phyloP scores from a whole-genome alignment of 2,888 invertebrate species.

The Drosophila colorata region DNA sequence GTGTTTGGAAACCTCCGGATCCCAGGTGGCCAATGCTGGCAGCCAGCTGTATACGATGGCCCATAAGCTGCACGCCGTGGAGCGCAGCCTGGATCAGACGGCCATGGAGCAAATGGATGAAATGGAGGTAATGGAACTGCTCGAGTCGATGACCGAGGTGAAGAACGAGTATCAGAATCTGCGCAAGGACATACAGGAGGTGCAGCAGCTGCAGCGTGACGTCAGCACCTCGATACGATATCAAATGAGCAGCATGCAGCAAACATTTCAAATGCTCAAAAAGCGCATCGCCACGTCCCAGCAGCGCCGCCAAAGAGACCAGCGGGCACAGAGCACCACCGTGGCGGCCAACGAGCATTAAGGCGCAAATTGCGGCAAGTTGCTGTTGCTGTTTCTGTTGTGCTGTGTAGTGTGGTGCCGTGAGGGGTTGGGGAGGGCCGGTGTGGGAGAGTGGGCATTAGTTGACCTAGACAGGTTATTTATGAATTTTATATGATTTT shows the following conservation, averaged over 20 bases:
- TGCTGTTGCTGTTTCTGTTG: neutral
- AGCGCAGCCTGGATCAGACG: slow-evolving; percentile 86
- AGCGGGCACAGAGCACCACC: slow-evolving; percentile 8
- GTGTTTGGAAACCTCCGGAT: neutral
- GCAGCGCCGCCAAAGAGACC: slow-evolving; percentile 45
- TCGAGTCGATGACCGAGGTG: slow-evolving; percentile 92
- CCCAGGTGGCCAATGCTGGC: slow-evolving; percentile 90
- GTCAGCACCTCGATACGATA: slow-evolving; percentile 90
- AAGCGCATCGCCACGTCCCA: slow-evolving; percentile 87
- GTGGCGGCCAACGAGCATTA: slow-evolving; percentile 31
- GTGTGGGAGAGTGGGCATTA: neutral
- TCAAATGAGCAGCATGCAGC: slow-evolving; percentile 89
- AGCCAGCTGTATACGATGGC: slow-evolving; percentile 90
- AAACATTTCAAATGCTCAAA: slow-evolving; percentile 90
- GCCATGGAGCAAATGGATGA: slow-evolving; percentile 85
- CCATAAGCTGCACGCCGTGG: slow-evolving; percentile 90
- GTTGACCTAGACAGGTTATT: slow-evolving; percentile 19
- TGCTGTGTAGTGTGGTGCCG: neutral
- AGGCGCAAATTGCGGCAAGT: slow-evolving; percentile 1
- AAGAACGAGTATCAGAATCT: slow-evolving; percentile 92
- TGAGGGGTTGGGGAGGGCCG: neutral
- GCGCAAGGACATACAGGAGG: slow-evolving; percentile 91
- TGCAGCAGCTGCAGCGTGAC: slow-evolving; percentile 92
- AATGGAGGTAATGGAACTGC: slow-evolving; percentile 90
- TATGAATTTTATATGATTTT: slow-evolving; percentile 60